These are phyloP conservation scores for Collichthys lucidus DNA, from an alignment of 2,113 vertebrate genomes.

Conservation along the genomic window DNA sequence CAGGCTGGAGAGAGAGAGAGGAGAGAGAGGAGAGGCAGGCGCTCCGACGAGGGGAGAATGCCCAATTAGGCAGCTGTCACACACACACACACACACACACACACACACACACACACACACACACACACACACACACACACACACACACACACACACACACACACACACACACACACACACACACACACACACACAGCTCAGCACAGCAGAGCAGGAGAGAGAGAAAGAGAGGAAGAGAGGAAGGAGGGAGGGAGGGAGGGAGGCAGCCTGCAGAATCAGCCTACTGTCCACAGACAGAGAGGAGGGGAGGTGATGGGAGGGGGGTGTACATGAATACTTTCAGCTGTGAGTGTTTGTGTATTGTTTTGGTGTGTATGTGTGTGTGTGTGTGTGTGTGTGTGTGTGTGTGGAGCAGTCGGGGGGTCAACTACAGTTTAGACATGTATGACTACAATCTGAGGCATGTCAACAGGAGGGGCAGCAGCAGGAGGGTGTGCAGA, in stretches of 20 bases:
- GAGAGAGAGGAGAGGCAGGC: conserved; percentile 75
- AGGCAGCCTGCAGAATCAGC: conserved; percentile 89
- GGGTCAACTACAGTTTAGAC: conserved; percentile 70
- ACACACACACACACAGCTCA: conserved; percentile 71
- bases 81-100: conserved; percentile 81
- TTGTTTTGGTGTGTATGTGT: conserved; percentile 52
- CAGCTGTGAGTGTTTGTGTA: conserved; percentile 72
- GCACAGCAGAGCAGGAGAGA: conserved; percentile 47
- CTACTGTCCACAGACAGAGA: conserved; percentile 71
- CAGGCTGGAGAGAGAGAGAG: conserved; percentile 88
- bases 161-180: no score
- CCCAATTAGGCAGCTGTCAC: conserved; percentile 99
- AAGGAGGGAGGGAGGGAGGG: conserved; percentile 47
- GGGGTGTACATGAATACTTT: conserved; percentile 68
- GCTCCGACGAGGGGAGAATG: conserved; percentile 97
- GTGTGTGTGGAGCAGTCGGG: conserved; percentile 4
- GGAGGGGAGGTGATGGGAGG: conserved; percentile 1
- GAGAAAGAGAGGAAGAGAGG: conserved; percentile 16
- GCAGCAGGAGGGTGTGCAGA: background rate
- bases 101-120: conserved; percentile 82
- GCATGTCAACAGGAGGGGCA: conserved; percentile 34
- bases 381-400: no score
- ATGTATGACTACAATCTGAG: conserved; percentile 51
- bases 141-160: no score
- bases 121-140: conserved; percentile 29